Conservation (phyloP, 2,113 vertebrate species). For the Polypterus senegalus region DNA sequence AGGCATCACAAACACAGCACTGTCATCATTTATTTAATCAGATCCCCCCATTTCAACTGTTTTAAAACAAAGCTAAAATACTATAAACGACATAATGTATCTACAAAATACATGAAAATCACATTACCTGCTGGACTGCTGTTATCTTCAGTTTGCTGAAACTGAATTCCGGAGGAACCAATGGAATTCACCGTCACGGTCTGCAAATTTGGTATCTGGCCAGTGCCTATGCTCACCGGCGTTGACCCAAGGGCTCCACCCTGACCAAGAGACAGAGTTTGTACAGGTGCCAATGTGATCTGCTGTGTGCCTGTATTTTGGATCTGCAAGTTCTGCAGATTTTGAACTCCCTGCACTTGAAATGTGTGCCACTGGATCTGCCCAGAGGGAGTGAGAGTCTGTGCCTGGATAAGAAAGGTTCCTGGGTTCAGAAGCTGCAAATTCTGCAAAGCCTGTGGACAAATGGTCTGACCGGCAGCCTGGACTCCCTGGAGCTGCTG, state of each 20-base stretch:
- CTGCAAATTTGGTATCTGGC: conserved; percentile 92
- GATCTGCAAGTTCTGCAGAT: conserved; percentile 95
- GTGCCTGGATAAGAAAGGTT: conserved; percentile 96
- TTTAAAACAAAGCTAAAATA: too few species aligned
- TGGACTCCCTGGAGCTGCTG: conserved; percentile 67
- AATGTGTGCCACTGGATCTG: conserved; percentile 99
- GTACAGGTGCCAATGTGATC: conserved; percentile 91
- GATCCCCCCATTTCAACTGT: too few species aligned
- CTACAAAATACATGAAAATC: neutral
- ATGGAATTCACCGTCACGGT: conserved; percentile 92
- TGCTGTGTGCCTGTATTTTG: conserved; percentile 85
- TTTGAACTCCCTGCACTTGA: conserved; percentile 97
- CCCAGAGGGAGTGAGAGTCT: conserved; percentile 90
- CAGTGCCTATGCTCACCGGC: conserved; percentile 75
- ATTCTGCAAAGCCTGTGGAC: conserved; percentile 75
- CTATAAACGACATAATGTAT: too few species aligned
- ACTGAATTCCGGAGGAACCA: conserved; percentile 70
- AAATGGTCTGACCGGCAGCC: conserved; percentile 63
- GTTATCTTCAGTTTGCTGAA: conserved; percentile 74
- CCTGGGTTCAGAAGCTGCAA: conserved; percentile 94
- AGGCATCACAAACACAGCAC: too few species aligned
- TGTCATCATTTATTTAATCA: too few species aligned
- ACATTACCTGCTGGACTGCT: conserved; percentile 75
- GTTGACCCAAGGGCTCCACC: conserved; percentile 65
- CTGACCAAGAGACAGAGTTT: conserved; percentile 91